Conservation (phyloP, 1,140 invertebrate species). For the Limonius californicus region DNA sequence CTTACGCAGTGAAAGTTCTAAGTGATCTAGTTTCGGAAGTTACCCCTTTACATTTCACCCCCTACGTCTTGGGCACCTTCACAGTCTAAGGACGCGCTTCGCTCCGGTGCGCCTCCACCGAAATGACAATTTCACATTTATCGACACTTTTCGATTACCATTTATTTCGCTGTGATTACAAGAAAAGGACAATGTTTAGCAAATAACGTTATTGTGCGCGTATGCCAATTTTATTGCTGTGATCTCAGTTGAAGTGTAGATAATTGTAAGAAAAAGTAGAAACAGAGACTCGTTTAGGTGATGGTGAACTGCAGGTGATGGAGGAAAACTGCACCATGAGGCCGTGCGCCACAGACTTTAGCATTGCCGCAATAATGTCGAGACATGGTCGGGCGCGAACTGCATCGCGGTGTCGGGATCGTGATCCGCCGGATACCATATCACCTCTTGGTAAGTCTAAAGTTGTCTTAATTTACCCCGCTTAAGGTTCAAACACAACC, state of each 20-base stretch:
- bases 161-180: background rate
- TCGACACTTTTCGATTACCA: background rate
- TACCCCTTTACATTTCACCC: conserved; percentile 15
- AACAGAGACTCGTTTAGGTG: conserved; percentile 19
- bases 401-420: conserved; percentile 45
- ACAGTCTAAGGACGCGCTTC: background rate
- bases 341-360: conserved; percentile 79
- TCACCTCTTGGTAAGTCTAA: conserved; percentile 42
- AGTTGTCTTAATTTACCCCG: no score
- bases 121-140: conserved; percentile 6
- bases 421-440: conserved; percentile 41
- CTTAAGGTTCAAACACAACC: no score
- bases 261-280: background rate
- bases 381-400: conserved; percentile 53
- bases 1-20: conserved; percentile 17
- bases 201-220: background rate
- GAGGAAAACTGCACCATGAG: conserved; percentile 58
- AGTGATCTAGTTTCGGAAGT: conserved; percentile 16
- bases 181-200: background rate
- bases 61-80: background rate
- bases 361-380: conserved; percentile 84
- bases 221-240: background rate
- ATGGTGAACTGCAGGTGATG: conserved; percentile 39
- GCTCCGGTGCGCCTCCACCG: background rate
- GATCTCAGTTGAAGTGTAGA: conserved; percentile 3